Evolutionary conservation across 2,113 vertebrate genomes (phyloP).

Genomic region (Atrichornis clamosus): DNA sequence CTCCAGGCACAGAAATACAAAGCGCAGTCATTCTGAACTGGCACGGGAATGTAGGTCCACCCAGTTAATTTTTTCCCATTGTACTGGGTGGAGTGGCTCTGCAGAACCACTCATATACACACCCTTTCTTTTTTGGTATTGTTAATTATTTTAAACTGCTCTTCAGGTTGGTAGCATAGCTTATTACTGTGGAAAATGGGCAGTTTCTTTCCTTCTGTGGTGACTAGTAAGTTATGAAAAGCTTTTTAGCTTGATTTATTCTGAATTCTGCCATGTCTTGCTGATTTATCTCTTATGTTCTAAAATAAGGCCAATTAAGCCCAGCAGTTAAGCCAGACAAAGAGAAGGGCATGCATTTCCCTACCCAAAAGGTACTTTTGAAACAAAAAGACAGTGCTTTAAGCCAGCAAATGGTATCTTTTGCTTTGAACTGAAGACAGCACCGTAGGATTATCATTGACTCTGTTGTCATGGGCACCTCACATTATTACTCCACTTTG

Average conservation of each 20-base stretch:
- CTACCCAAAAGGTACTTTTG: neutral
- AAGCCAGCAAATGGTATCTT: neutral
- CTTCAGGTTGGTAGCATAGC: slow-evolving; percentile 11
- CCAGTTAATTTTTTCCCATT: slow-evolving; percentile 33
- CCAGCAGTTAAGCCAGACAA: slow-evolving; percentile 26
- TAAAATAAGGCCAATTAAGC: slow-evolving; percentile 44
- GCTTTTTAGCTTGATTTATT: slow-evolving; percentile 40
- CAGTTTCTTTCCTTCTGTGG: slow-evolving; percentile 8
- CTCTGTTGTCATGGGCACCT: slow-evolving; percentile 2
- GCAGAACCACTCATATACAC: neutral
- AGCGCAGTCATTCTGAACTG: neutral
- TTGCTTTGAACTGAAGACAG: neutral
- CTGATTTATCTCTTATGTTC: slow-evolving; percentile 47
- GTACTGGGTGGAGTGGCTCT: slow-evolving; percentile 26
- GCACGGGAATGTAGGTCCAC: slow-evolving; percentile 25
- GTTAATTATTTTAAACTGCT: slow-evolving; percentile 47
- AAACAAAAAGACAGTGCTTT: slow-evolving; percentile 7
- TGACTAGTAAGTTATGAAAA: slow-evolving; percentile 15
- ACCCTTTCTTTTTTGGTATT: slow-evolving; percentile 35
- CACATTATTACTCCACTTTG: neutral
- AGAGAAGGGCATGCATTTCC: neutral
- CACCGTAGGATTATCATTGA: neutral
- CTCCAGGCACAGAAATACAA: slow-evolving; percentile 23
- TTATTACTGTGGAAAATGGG: slow-evolving; percentile 37
- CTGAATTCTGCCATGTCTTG: neutral